phyloP scores from a whole-genome alignment of 2,113 vertebrate species.

The Lampris megalopsis region DNA sequence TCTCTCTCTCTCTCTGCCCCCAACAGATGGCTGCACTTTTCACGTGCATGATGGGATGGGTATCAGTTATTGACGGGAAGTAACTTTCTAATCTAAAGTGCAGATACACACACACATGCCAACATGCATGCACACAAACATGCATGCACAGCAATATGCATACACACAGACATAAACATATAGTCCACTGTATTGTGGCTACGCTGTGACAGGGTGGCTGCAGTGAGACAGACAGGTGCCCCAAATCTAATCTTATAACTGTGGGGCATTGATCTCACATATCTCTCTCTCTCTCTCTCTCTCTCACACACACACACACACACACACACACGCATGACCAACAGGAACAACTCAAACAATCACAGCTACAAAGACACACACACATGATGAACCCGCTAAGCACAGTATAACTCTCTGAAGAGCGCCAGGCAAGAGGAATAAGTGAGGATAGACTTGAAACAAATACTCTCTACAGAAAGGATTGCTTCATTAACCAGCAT shows the following conservation, averaged over 20 bases:
- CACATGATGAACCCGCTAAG: conserved; percentile 28
- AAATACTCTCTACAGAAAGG: conserved; percentile 14
- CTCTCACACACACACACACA: conserved; percentile 14
- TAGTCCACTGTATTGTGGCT: conserved; percentile 26
- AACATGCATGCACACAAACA: conserved; percentile 26
- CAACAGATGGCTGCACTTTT: conserved; percentile 53
- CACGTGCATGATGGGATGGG: conserved; percentile 65
- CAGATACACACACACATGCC: conserved; percentile 49
- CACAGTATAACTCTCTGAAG: conserved; percentile 38
- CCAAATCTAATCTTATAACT: conserved; percentile 32
- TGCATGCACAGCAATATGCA: too few relatives aligned
- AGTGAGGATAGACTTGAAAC: conserved; percentile 42
- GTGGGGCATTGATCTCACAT: conserved; percentile 38
- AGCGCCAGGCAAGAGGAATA: conserved; percentile 26
- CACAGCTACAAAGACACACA: background rate
- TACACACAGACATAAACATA: conserved; percentile 24
- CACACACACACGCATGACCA: conserved; percentile 9
- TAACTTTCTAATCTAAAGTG: conserved; percentile 80
- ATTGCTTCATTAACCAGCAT: conserved; percentile 19
- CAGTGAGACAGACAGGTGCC: conserved; percentile 24
- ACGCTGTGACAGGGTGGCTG: conserved; percentile 32
- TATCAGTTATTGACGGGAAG: conserved; percentile 72
- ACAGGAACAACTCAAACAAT: too few relatives aligned
- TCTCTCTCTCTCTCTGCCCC: conserved; percentile 2
- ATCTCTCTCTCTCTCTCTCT: background rate